Conservation (phyloP, 2,797 vertebrate species). For the Trachops cirrhosus region DNA sequence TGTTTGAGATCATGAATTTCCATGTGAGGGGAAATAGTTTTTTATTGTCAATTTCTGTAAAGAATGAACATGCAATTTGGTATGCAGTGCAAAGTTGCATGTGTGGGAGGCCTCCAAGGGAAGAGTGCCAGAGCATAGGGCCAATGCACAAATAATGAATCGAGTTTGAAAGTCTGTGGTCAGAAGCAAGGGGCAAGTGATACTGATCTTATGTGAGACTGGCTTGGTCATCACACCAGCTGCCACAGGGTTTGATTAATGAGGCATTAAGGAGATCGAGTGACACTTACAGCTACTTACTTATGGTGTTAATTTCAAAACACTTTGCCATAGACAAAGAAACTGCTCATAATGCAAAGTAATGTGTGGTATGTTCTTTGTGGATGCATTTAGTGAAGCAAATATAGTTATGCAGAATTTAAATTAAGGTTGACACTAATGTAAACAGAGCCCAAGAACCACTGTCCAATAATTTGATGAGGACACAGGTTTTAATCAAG, state of each 20-base stretch:
- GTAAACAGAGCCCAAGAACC: constrained; percentile 84
- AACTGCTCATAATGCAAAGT: constrained; percentile 80
- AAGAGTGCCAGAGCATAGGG: background rate
- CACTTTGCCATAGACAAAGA: constrained; percentile 83
- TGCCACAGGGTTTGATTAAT: constrained; percentile 80
- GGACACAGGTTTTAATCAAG: constrained; percentile 85
- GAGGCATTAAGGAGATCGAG: constrained; percentile 84
- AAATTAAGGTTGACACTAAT: constrained; percentile 87
- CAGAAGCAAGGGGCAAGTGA: constrained; percentile 54
- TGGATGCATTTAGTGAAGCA: constrained; percentile 85
- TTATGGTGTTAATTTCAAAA: constrained; percentile 84
- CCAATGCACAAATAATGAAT: constrained; percentile 54
- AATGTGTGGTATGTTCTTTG: constrained; percentile 81
- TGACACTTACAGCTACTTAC: constrained; percentile 82
- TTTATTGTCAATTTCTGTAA: constrained; percentile 17
- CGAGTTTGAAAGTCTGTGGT: constrained; percentile 61
- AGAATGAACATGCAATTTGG: background rate
- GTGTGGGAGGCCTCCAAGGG: background rate
- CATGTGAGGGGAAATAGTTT: background rate
- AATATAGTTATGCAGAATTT: constrained; percentile 87
- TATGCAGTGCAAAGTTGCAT: background rate
- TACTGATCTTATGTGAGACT: constrained; percentile 58
- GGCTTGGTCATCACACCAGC: constrained; percentile 66
- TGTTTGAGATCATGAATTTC: background rate
- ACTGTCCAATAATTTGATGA: constrained; percentile 84